phyloP scores from a whole-genome alignment of 1,140 invertebrate species.

The Drosophila saltans region DNA sequence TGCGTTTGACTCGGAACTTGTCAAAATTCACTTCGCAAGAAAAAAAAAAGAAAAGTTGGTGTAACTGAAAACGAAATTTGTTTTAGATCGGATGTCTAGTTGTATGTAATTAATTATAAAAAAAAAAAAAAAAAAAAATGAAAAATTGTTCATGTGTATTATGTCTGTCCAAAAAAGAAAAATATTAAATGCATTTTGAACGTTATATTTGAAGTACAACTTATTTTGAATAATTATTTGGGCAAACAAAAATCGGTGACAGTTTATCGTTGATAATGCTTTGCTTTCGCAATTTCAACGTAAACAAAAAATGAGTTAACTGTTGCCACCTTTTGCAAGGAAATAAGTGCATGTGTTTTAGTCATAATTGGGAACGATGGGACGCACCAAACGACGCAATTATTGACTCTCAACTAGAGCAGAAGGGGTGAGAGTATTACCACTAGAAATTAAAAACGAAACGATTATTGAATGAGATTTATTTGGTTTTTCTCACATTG shows the following conservation, averaged over 20 bases:
- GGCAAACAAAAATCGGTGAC: too few species aligned
- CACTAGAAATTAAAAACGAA: neutral
- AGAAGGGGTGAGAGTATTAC: neutral
- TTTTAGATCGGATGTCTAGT: neutral
- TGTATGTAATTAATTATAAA: constrained; percentile 7
- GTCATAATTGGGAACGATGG: too few species aligned
- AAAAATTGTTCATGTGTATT: constrained; percentile 28
- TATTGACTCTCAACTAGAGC: neutral
- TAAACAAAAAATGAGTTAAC: too few species aligned
- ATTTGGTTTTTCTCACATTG: constrained; percentile 1
- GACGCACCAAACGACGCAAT: too few species aligned
- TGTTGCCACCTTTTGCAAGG: too few species aligned
- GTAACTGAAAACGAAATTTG: neutral
- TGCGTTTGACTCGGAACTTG: too few species aligned
- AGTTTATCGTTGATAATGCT: too few species aligned
- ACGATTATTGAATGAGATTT: constrained; percentile 7
- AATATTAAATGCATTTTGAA: constrained; percentile 52
- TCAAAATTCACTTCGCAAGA: too few species aligned
- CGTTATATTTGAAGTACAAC: constrained; percentile 42
- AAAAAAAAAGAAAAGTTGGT: too few species aligned
- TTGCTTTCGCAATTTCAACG: too few species aligned
- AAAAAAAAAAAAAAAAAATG: neutral
- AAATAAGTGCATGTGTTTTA: too few species aligned
- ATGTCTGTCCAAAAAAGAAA: constrained; percentile 41
- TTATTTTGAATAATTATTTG: neutral